Evolutionary conservation across 2,888 invertebrate species (phyloP), one percentile per base, ranked within the genome.

Genomic region (Apodemia duryi): DNA sequence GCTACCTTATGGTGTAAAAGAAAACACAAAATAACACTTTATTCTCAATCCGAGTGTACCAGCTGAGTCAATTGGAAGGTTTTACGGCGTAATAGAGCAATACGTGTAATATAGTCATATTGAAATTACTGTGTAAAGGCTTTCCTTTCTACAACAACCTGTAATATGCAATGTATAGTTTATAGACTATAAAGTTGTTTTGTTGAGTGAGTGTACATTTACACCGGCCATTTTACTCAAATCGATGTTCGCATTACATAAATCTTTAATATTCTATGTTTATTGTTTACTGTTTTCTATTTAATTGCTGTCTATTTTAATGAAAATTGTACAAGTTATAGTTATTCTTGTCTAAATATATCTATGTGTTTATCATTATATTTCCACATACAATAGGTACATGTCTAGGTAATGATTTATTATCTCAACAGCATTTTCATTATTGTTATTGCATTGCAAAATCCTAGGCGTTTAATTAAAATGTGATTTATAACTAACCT

Each of bases 51-150:
- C 6, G 43, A 63, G 52, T 63, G 51, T 63, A 54, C 52, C 38
- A 62, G 21, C 29, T 41, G 6, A 38, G 38, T 54, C 21, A 54
- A 54, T 41, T 63, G 51, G 35, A 54, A 63, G 46, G 52, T 63
- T 69, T 70, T 69, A 69, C 66, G 67, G 63, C 67, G 63, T 65
- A 65, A 68, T 70, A 67, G 63, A 66, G 68, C 64, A 68, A 67
- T 28, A 64, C 54, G 64, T 35, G 67, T 46, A 67, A 67, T 65
- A 63, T 66, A 66, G 69, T 71, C 63, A 65, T 38, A 52, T 63
- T 62, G 62, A 65, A 63, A 60, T 43, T 62, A 41, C 43, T 41
- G 28, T 66, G 66, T 62, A 28, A 64, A 62, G 32, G 46, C 32
- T 51, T 46, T 21, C 29, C 65, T 61, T 57, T 13, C 29, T 57